Evolutionary conservation across 1,140 invertebrate species (phyloP).

Genomic region (Tetranychus cinnabarinus): DNA sequence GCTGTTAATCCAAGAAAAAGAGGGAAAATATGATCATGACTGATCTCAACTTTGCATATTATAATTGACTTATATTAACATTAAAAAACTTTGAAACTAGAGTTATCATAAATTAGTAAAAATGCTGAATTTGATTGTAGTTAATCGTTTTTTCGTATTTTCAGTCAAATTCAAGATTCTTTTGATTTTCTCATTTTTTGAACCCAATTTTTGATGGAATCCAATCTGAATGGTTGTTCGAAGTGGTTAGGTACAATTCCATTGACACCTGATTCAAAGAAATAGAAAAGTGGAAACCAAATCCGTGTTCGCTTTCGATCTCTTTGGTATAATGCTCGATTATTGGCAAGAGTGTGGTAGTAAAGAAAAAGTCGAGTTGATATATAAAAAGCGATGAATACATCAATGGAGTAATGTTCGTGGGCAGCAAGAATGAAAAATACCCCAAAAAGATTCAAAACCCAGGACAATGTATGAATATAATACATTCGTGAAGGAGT

Average conservation of each 20-base stretch:
- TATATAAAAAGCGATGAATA: slow-evolving; percentile 96
- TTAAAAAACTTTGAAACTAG: too few species aligned
- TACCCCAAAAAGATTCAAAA: slow-evolving; percentile 95
- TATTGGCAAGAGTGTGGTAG: slow-evolving; percentile 90
- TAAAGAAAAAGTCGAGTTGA: slow-evolving; percentile 87
- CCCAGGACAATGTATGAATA: slow-evolving; percentile 60
- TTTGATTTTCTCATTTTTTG: neutral
- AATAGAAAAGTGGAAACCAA: slow-evolving; percentile 62
- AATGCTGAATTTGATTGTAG: too few species aligned
- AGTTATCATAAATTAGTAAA: too few species aligned
- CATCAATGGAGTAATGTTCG: slow-evolving; percentile 98
- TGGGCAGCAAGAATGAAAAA: slow-evolving; percentile 97
- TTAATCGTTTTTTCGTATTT: too few species aligned
- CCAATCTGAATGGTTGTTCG: slow-evolving; percentile 17
- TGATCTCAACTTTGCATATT: too few species aligned
- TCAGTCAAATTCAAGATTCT: neutral
- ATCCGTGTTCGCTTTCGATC: slow-evolving; percentile 54
- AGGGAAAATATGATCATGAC: too few species aligned
- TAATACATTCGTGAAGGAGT: slow-evolving; percentile 73
- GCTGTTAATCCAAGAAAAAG: too few species aligned
- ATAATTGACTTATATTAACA: too few species aligned
- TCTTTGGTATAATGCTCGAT: slow-evolving; percentile 60
- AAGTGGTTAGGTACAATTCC: slow-evolving; percentile 87
- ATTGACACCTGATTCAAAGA: slow-evolving; percentile 80
- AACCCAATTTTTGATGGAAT: neutral